Conservation (phyloP, 2,113 vertebrate genomes). For the Zosterops borbonicus region DNA sequence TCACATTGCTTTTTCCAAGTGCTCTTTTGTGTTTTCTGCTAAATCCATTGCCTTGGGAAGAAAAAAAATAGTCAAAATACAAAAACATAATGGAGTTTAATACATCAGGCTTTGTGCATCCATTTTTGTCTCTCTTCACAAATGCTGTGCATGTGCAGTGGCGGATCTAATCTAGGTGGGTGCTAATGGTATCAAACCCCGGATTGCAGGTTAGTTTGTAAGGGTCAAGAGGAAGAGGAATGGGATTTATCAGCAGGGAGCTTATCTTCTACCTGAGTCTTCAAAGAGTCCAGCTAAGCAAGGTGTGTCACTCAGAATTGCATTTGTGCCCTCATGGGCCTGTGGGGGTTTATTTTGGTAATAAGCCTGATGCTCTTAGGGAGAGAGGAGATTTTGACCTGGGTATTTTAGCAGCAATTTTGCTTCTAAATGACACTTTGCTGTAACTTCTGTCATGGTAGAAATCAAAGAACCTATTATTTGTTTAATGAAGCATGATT, state of each 20-base stretch:
- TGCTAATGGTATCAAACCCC: not conserved
- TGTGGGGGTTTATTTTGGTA: not conserved
- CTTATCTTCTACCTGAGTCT: not conserved
- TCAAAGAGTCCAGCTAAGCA: not conserved
- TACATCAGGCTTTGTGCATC: not conserved
- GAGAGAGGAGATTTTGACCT: not conserved
- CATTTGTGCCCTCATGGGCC: not conserved
- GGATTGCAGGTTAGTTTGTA: not conserved
- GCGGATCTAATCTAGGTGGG: not conserved
- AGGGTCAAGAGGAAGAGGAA: not conserved
- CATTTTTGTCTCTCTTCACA: not conserved
- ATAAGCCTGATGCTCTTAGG: not conserved
- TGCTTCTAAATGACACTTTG: not conserved
- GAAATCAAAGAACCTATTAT: not conserved
- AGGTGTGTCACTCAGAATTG: not conserved
- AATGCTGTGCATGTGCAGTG: not conserved
- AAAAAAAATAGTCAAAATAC: not conserved
- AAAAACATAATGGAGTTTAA: not conserved
- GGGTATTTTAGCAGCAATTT: not conserved
- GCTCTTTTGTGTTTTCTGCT: not conserved
- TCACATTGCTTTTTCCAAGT: not conserved
- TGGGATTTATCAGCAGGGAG: not conserved
- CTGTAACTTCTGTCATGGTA: not conserved
- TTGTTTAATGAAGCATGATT: not conserved
- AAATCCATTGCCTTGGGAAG: not conserved